These are phyloP conservation scores for Antheraea pernyi DNA, from an alignment of 1,140 invertebrate genomes.

Conservation along the genomic window DNA sequence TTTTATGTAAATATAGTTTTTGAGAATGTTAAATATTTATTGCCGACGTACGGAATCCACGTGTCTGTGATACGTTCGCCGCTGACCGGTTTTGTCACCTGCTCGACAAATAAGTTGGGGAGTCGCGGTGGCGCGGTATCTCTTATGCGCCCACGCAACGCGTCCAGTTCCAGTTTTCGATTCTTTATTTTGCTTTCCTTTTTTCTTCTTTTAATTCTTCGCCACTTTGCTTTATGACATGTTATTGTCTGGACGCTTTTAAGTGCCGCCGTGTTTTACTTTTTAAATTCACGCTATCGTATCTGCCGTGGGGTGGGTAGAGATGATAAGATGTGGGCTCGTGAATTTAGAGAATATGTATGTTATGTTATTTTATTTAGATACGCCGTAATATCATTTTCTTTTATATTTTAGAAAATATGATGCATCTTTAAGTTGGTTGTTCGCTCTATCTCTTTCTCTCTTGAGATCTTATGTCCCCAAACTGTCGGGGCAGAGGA, in stretches of 20 bases:
- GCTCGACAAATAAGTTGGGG: conserved; percentile 15
- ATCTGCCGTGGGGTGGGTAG: neutral
- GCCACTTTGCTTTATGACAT: conserved; percentile 17
- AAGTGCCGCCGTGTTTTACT: conserved; percentile 1
- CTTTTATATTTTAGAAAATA: no score
- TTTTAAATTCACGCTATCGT: neutral
- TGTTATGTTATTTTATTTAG: no score
- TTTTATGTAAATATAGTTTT: neutral
- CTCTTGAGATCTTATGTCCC: no score
- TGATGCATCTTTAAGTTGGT: no score
- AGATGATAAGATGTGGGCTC: neutral
- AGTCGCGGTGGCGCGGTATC: conserved; percentile 31
- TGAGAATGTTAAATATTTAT: conserved; percentile 9
- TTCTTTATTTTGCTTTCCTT: no score
- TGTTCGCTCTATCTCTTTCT: no score
- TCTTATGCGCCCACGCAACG: conserved; percentile 45
- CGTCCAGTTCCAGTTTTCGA: conserved; percentile 44
- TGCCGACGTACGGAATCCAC: conserved; percentile 9
- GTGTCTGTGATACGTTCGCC: neutral
- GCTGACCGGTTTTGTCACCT: conserved; percentile 11
- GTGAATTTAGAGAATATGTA: neutral
- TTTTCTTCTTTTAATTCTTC: conserved; percentile 32
- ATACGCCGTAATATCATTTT: no score
- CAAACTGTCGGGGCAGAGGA: no score
- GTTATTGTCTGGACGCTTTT: conserved; percentile 5